Conservation (phyloP, 35 echinoderm and acorn worm species). For the Nesometra sesokonis region DNA sequence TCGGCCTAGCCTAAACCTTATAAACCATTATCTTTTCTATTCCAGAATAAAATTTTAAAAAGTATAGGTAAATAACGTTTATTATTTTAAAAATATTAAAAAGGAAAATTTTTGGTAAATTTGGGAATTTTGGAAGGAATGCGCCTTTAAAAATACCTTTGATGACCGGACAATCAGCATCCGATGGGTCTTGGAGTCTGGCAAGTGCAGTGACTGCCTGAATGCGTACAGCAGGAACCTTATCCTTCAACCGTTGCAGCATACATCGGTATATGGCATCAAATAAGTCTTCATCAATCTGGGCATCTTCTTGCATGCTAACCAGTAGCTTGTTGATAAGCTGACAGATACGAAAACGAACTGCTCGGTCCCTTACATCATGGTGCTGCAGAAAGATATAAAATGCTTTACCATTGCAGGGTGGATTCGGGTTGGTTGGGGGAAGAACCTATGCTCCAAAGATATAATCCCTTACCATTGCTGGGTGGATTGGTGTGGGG, state of each 20-base stretch:
- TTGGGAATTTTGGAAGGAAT: too few relatives aligned
- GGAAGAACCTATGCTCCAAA: slow-evolving; percentile 26
- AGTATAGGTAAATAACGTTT: too few relatives aligned
- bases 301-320: slow-evolving; percentile 72
- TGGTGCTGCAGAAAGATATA: slow-evolving; percentile 33
- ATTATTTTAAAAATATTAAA: too few relatives aligned
- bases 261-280: slow-evolving; percentile 78
- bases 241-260: slow-evolving; percentile 73
- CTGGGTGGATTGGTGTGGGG: too few relatives aligned
- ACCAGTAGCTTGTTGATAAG: slow-evolving; percentile 89
- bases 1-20: too few relatives aligned
- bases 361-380: slow-evolving; percentile 69
- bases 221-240: slow-evolving; percentile 53
- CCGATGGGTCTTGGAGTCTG: slow-evolving; percentile 75
- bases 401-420: too few relatives aligned
- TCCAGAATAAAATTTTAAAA: too few relatives aligned
- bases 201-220: slow-evolving; percentile 89
- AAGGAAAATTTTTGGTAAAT: too few relatives aligned
- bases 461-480: too few relatives aligned
- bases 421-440: too few relatives aligned
- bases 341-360: slow-evolving; percentile 89
- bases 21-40: too few relatives aligned
- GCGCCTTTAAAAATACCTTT: too few relatives aligned
- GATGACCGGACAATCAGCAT: slow-evolving; percentile 72
- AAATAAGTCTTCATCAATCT: slow-evolving; percentile 96